A percentile compares a stretch with the other conserved stretches of the same genome.
phyloP scores from a whole-genome alignment of 2,113 vertebrate genomes.

The Ochotona princeps region DNA sequence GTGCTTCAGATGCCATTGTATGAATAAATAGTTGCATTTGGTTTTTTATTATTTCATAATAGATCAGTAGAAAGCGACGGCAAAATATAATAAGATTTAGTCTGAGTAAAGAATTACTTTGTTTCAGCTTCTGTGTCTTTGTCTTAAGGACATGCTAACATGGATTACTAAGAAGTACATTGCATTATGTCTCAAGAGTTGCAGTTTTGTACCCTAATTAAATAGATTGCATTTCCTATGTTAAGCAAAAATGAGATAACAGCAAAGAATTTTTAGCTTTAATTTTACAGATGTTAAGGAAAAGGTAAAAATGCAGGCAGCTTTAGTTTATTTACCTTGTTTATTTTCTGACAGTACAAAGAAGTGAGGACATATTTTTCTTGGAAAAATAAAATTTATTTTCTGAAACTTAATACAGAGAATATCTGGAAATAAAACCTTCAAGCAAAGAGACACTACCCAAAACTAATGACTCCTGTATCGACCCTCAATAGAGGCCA shows the following conservation, averaged over 20 bases:
- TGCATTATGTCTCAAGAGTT: not conserved
- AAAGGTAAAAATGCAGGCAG: not conserved
- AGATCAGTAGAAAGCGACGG: not conserved
- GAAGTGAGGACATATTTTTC: not conserved
- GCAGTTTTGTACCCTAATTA: not conserved
- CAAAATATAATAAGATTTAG: constrained; percentile 31
- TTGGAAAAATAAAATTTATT: not conserved
- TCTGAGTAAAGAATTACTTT: constrained; percentile 13
- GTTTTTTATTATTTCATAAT: constrained; percentile 28
- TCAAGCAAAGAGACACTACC: constrained; percentile 22
- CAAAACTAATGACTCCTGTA: constrained; percentile 53
- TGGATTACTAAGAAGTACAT: not conserved
- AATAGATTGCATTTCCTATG: not conserved
- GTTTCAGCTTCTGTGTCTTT: not conserved
- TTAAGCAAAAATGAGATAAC: constrained; percentile 23
- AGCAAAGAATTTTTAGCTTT: constrained; percentile 27
- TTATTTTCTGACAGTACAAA: constrained; percentile 21
- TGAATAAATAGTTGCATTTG: constrained; percentile 37
- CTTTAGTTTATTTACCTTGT: not conserved
- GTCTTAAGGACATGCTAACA: constrained; percentile 36
- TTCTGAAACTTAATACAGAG: not conserved
- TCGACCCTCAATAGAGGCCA: constrained; percentile 22
- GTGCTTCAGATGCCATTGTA: constrained; percentile 18
- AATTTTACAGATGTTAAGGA: constrained; percentile 52
- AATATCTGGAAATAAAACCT: not conserved